Conservation (phyloP, 37 sponge, comb jelly and placozoan species). For the Axinella damicornis region DNA sequence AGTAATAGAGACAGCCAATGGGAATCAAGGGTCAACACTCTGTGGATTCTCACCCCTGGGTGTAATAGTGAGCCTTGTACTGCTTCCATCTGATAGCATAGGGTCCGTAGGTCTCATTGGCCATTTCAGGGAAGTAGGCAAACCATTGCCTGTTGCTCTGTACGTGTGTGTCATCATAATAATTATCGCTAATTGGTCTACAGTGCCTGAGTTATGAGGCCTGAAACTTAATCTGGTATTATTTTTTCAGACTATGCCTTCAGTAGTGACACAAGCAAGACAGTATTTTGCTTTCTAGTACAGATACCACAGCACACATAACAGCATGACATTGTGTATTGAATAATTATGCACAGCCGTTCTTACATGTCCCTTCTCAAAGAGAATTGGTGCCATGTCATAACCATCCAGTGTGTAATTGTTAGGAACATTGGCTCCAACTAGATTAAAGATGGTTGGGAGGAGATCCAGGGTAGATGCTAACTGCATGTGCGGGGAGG, state of each 20-base stretch:
- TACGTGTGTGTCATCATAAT: neutral
- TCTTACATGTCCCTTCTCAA: slow-evolving; percentile 33
- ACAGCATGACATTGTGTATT: too few relatives aligned
- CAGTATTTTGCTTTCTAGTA: too few relatives aligned
- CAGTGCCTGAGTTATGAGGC: too few relatives aligned
- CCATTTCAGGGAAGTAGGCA: slow-evolving; percentile 55
- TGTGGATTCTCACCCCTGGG: slow-evolving; percentile 62
- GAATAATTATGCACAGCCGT: too few relatives aligned
- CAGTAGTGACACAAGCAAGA: too few relatives aligned
- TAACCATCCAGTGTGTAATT: slow-evolving; percentile 58
- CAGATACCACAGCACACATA: too few relatives aligned
- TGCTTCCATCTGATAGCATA: slow-evolving; percentile 62
- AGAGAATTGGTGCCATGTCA: slow-evolving; percentile 66
- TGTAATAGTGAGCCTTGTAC: slow-evolving; percentile 85
- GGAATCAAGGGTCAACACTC: too few relatives aligned
- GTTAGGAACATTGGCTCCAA: slow-evolving; percentile 29
- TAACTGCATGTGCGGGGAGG: slow-evolving; percentile 24
- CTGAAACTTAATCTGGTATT: too few relatives aligned
- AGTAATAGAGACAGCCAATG: too few relatives aligned
- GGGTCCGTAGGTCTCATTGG: slow-evolving; percentile 42
- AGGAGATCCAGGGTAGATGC: slow-evolving; percentile 68
- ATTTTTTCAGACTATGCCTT: too few relatives aligned
- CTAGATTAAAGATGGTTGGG: slow-evolving; percentile 67
- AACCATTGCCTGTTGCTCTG: slow-evolving; percentile 39
- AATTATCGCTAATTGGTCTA: too few relatives aligned